phyloP scores from a whole-genome alignment of 2,797 vertebrate genomes.

The Acipenser oxyrinchus region DNA sequence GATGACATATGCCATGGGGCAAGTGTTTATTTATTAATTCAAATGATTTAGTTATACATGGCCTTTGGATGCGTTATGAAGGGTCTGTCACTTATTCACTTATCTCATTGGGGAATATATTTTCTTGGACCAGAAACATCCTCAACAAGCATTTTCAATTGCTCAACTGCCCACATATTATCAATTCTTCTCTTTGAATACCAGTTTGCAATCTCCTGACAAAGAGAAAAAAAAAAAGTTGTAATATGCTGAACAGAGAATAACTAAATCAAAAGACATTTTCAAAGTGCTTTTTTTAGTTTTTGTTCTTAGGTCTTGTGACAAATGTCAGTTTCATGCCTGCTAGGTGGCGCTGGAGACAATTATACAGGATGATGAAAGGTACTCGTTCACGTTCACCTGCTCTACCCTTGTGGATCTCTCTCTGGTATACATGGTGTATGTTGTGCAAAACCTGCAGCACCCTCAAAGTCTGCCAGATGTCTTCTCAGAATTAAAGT shows the following conservation, averaged over 20 bases:
- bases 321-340: constrained; percentile 1
- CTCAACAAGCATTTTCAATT: no score
- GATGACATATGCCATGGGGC: constrained; percentile 44
- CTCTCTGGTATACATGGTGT: no score
- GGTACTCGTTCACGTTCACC: background rate
- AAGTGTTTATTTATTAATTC: constrained; percentile 11
- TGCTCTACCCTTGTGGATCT: background rate
- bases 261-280: constrained; percentile 5
- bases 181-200: background rate
- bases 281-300: constrained; percentile 9
- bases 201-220: background rate
- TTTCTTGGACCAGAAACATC: no score
- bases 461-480: background rate
- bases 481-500: background rate
- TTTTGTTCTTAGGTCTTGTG: constrained; percentile 11
- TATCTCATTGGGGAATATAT: no score
- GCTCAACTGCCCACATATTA: no score
- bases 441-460: background rate
- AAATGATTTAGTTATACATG: background rate
- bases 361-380: background rate
- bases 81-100: no score
- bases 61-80: background rate
- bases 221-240: constrained; percentile 4
- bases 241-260: background rate
- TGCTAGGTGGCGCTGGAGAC: constrained; percentile 14